Evolutionary conservation across 2,113 vertebrate genomes (phyloP).

Genomic region (Felis chaus): DNA sequence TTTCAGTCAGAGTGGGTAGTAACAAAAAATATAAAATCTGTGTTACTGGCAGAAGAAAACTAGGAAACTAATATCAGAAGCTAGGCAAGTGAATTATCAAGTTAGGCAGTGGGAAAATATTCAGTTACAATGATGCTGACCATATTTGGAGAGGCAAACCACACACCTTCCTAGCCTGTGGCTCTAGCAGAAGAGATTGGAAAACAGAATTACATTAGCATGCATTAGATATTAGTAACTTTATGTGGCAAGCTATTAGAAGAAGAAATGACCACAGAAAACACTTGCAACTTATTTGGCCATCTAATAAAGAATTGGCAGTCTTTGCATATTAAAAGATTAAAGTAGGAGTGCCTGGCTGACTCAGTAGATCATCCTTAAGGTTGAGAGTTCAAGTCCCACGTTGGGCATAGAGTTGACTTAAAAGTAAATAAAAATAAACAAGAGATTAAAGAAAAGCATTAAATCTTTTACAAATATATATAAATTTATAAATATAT

Average conservation of each 20-base stretch:
- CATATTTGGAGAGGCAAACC: neutral
- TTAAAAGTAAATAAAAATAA: neutral
- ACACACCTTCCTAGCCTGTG: neutral
- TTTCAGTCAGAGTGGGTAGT: neutral
- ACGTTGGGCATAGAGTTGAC: neutral
- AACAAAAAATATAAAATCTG: neutral
- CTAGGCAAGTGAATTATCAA: neutral
- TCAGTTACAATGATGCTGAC: neutral
- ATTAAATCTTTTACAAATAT: neutral
- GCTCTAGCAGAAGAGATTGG: neutral
- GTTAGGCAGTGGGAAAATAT: neutral
- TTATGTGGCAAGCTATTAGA: neutral
- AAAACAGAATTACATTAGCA: neutral
- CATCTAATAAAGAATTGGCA: neutral
- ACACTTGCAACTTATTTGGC: neutral
- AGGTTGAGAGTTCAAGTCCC: neutral
- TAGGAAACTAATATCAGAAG: neutral
- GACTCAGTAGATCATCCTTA: neutral
- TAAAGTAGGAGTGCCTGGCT: neutral
- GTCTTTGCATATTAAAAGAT: neutral
- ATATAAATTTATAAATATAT: neutral
- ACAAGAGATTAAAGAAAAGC: neutral
- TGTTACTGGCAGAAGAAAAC: neutral
- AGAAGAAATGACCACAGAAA: neutral
- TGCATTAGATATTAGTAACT: neutral